A percentile compares a stretch with the other conserved stretches of the same genome.
Conservation (phyloP, 2,888 invertebrate genomes). For the Pristionchus mayeri region DNA sequence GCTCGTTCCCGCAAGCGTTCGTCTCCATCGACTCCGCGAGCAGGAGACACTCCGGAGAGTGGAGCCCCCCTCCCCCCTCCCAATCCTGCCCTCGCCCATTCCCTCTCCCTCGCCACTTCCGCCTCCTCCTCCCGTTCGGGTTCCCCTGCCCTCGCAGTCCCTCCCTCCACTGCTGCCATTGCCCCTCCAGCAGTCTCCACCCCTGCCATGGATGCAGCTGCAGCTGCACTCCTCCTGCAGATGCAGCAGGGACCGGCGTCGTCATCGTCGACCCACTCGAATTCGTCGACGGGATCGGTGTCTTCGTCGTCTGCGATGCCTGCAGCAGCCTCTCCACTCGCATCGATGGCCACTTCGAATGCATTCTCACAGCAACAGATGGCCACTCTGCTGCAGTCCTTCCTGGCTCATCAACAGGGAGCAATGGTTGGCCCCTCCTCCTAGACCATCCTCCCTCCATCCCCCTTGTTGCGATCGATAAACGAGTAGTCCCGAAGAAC, state of each 20-base stretch:
- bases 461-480: slow-evolving; percentile 9
- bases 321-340: neutral
- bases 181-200: neutral
- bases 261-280: slow-evolving; percentile 7
- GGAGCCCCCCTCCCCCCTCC: neutral
- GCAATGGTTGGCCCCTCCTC: slow-evolving; percentile 17
- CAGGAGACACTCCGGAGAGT: slow-evolving; percentile 11
- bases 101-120: neutral
- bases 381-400: neutral
- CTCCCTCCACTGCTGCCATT: neutral
- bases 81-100: slow-evolving; percentile 27
- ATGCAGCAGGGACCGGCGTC: neutral
- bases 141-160: neutral
- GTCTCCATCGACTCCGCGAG: slow-evolving; percentile 24
- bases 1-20: slow-evolving; percentile 27
- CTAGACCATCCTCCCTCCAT: neutral
- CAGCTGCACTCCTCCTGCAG: neutral
- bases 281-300: neutral
- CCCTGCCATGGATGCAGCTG: neutral
- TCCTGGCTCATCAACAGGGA: neutral
- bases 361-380: neutral
- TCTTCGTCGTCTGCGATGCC: neutral
- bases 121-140: neutral
- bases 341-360: neutral
- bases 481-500: slow-evolving; percentile 28